Evolutionary conservation across 37 sponge, comb jelly and placozoan species (phyloP).

Genomic region (Cliona cf. orientalis): DNA sequence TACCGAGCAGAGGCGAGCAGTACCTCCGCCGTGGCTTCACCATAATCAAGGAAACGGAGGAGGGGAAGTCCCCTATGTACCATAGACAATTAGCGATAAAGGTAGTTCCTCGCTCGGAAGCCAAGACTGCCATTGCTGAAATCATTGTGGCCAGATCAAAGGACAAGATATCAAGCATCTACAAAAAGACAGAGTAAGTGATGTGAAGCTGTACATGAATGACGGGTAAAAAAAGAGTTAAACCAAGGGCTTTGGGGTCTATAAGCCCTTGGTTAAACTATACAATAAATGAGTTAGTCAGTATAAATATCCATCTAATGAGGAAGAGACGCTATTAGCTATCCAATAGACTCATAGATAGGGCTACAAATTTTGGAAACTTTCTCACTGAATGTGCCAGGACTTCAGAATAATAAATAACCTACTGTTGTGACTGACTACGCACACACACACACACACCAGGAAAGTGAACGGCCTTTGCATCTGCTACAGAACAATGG

Average conservation of each 20-base stretch:
- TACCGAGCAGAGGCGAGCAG: constrained; percentile 14
- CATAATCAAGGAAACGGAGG: constrained; percentile 50
- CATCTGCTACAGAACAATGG: constrained; percentile 42
- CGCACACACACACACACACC: too few relatives aligned
- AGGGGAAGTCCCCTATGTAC: constrained; percentile 51
- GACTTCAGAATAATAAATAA: background rate
- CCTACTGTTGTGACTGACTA: background rate
- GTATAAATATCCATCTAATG: too few relatives aligned
- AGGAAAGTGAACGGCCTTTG: constrained; percentile 68
- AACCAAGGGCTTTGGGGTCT: too few relatives aligned
- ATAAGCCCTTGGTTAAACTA: too few relatives aligned
- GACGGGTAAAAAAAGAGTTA: too few relatives aligned
- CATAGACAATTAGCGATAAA: constrained; percentile 65
- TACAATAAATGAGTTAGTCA: too few relatives aligned
- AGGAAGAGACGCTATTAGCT: too few relatives aligned
- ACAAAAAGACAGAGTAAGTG: constrained; percentile 53
- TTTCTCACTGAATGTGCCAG: background rate
- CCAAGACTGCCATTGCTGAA: constrained; percentile 50
- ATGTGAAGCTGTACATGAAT: background rate
- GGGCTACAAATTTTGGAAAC: background rate
- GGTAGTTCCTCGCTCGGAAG: constrained; percentile 15
- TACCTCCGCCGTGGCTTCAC: constrained; percentile 49
- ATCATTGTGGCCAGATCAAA: constrained; percentile 37
- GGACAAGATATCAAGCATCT: constrained; percentile 57
- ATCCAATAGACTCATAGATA: too few relatives aligned